phyloP scores from a whole-genome alignment of 2,113 vertebrate species.

The Aleadryas rufinucha region DNA sequence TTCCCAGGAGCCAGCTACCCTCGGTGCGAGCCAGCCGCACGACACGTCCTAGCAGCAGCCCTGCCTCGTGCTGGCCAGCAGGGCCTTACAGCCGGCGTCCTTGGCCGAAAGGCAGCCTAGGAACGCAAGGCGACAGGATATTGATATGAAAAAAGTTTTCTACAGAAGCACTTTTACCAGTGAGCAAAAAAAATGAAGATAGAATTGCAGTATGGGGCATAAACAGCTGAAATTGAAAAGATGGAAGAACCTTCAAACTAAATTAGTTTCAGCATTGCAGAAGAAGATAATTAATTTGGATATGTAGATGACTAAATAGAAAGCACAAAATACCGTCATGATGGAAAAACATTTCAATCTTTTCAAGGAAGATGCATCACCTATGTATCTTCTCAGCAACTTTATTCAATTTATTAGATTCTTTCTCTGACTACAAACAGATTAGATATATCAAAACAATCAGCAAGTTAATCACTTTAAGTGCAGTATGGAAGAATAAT shows the following conservation, averaged over 20 bases:
- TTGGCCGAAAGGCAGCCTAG: too few relatives aligned
- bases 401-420: not conserved
- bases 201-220: not conserved
- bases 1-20: too few relatives aligned
- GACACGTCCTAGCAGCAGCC: too few relatives aligned
- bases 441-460: not conserved
- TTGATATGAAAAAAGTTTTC: not conserved
- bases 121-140: too few relatives aligned
- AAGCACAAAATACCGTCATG: not conserved
- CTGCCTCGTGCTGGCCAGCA: too few relatives aligned
- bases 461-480: not conserved
- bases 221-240: not conserved
- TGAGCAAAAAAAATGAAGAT: not conserved
- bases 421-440: not conserved
- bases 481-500: not conserved
- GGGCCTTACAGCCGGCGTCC: too few relatives aligned
- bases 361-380: not conserved
- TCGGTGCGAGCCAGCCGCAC: too few relatives aligned
- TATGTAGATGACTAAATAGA: not conserved
- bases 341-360: not conserved
- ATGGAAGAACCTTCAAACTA: not conserved
- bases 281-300: not conserved
- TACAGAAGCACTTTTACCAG: not conserved
- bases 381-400: not conserved
- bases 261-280: not conserved